Conservation (phyloP, 2,113 vertebrate species). For the Sterna hirundo region DNA sequence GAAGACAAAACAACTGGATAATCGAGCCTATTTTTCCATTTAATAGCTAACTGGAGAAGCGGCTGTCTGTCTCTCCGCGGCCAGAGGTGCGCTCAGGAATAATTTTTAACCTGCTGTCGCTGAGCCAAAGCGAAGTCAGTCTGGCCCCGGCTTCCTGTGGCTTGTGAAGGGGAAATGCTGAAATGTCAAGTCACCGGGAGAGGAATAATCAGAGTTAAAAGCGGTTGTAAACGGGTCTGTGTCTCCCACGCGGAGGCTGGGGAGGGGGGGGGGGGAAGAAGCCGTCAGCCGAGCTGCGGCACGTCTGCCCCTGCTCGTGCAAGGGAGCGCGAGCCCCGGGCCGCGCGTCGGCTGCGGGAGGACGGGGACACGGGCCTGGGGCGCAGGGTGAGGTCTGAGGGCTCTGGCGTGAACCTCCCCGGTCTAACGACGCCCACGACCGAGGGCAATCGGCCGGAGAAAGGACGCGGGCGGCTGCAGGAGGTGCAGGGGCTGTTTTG, state of each 20-base stretch:
- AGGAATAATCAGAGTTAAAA: accelerated
- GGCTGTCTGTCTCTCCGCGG: not conserved
- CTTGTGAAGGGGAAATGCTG: not conserved
- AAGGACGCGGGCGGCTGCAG: accelerated
- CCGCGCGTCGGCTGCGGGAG: accelerated
- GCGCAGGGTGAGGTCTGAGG: not conserved
- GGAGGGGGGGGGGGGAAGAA: too few species aligned
- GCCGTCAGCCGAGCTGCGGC: not conserved
- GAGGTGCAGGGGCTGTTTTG: not conserved
- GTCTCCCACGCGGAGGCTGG: too few species aligned
- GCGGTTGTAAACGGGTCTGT: not conserved
- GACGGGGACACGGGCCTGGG: accelerated
- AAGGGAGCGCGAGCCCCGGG: accelerated
- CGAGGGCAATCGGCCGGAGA: not conserved
- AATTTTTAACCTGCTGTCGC: slow-evolving; percentile 4
- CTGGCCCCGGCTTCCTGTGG: not conserved
- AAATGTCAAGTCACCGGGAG: not conserved
- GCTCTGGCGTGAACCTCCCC: accelerated
- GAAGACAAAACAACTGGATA: not conserved
- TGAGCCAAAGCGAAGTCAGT: not conserved
- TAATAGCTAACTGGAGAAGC: not conserved
- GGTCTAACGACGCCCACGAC: accelerated
- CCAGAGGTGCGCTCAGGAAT: not conserved
- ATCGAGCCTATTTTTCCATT: not conserved
- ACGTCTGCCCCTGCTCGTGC: accelerated